These are phyloP conservation scores for Melitaea cinxia DNA, from an alignment of 1,140 invertebrate species.

Conservation along the genomic window DNA sequence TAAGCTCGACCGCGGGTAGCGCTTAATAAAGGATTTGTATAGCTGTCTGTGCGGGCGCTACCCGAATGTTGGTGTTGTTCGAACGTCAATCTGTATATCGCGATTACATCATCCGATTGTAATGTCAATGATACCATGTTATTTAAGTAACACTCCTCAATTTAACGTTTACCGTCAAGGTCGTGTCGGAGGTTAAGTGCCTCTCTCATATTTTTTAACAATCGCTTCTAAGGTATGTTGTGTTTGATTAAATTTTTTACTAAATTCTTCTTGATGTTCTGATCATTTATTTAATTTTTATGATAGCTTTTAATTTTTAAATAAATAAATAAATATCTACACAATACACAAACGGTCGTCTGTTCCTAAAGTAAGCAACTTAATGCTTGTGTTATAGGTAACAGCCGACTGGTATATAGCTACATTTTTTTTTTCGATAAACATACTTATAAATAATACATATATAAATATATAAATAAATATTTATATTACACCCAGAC, in stretches of 20 bases:
- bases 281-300: no score
- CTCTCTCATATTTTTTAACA: not conserved
- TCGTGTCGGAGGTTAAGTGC: conserved; percentile 18
- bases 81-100: conserved; percentile 14
- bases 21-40: conserved; percentile 48
- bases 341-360: no score
- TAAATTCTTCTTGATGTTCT: not conserved
- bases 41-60: conserved; percentile 11
- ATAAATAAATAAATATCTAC: no score
- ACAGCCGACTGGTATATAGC: no score
- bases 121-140: conserved; percentile 3
- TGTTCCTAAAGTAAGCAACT: no score
- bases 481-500: no score
- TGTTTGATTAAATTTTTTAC: not conserved
- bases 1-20: conserved; percentile 48
- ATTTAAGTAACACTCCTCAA: conserved; percentile 21
- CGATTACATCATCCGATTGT: conserved; percentile 19
- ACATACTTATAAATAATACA: no score
- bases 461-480: no score
- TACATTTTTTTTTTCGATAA: no score
- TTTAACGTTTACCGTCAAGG: conserved; percentile 12
- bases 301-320: no score
- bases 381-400: no score
- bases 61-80: not conserved
- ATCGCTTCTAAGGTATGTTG: not conserved